Conservation (phyloP, 2,888 invertebrate species). For the Idaea aversata region DNA sequence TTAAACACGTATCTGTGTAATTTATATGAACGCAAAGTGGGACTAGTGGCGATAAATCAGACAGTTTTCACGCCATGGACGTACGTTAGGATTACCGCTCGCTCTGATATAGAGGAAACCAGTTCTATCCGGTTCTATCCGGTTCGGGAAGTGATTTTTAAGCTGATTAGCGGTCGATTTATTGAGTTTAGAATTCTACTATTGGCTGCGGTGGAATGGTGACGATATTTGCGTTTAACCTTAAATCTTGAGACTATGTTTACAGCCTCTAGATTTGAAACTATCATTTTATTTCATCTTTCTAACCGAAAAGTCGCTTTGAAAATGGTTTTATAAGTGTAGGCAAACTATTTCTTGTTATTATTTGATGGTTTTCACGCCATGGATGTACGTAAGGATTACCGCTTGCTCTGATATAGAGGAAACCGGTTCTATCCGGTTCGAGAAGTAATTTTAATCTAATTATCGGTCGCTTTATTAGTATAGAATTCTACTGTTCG, state of each 20-base stretch:
- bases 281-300: too few species aligned
- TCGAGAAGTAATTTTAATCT: conserved; percentile 12
- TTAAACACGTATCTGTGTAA: conserved; percentile 12
- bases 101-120: conserved; percentile 14
- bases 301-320: too few species aligned
- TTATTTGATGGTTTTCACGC: conserved; percentile 17
- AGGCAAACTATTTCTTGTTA: too few species aligned
- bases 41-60: conserved; percentile 23
- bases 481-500: neutral
- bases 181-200: too few species aligned
- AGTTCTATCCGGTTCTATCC: conserved; percentile 16
- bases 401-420: conserved; percentile 15
- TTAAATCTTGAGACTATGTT: too few species aligned
- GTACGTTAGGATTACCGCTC: conserved; percentile 23
- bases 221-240: too few species aligned
- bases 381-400: conserved; percentile 23
- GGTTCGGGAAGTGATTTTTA: conserved; percentile 12
- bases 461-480: conserved; percentile 5
- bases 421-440: conserved; percentile 14
- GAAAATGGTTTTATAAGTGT: too few species aligned
- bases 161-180: conserved; percentile 7
- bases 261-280: too few species aligned
- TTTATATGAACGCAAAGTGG: conserved; percentile 22
- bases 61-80: conserved; percentile 21
- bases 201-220: too few species aligned